Evolutionary conservation across 2,797 vertebrate species (phyloP).

Genomic region (Bradypus variegatus): DNA sequence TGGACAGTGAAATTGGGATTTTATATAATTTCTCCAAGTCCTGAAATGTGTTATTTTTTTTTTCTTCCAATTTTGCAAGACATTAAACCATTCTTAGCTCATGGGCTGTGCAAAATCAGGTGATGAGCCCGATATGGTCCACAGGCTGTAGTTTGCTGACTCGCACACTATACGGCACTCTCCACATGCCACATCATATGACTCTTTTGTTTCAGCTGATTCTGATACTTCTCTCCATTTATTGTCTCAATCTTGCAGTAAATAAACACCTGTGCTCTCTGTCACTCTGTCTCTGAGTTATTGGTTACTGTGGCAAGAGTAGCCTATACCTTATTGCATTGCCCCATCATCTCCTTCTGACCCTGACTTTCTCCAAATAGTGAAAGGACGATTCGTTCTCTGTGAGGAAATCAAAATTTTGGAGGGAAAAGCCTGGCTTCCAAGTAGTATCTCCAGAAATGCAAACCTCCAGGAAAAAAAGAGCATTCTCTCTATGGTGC

Average conservation of each 20-base stretch:
- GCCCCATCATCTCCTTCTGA: neutral
- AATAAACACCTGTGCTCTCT: neutral
- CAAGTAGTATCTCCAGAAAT: slow-evolving; percentile 40
- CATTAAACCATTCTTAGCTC: neutral
- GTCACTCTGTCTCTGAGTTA: too few species aligned
- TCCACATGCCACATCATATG: neutral
- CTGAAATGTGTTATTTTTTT: neutral
- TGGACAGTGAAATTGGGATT: neutral
- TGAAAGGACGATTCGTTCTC: neutral
- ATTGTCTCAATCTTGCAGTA: neutral
- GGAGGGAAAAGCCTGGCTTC: slow-evolving; percentile 41
- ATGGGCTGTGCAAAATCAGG: neutral
- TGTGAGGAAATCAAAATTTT: slow-evolving; percentile 34
- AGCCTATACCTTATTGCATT: neutral
- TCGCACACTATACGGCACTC: neutral
- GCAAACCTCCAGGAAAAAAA: slow-evolving; percentile 22
- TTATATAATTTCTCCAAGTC: neutral
- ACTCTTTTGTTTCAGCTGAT: neutral
- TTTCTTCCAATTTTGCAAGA: neutral
- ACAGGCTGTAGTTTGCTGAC: neutral
- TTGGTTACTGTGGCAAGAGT: neutral
- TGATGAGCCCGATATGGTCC: neutral
- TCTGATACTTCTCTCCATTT: neutral
- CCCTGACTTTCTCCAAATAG: neutral
- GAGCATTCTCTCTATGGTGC: slow-evolving; percentile 28